Evolutionary conservation across 2,888 invertebrate genomes (phyloP), one percentile per base, ranked within the genome.

Genomic region (Tinea trinotella): DNA sequence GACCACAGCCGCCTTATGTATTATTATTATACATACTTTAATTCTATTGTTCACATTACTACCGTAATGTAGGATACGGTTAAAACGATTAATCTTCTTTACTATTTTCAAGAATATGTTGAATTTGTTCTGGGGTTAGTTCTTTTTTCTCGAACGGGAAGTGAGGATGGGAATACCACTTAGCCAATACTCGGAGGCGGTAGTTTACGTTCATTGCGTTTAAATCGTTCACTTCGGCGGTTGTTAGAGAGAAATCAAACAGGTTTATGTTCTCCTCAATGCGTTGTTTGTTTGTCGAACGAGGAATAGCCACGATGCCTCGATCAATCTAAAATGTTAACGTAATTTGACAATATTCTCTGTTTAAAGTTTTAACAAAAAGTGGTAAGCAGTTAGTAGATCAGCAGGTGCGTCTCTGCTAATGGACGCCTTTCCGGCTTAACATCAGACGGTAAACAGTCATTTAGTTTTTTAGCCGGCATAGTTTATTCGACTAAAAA

Each of bases 281-380:
- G 48, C 89, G 83, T 4, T 74, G 71, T 58, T 80, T 77, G 58
- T 89, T 90, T 1, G 85, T 84, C 0, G 90, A 90, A 58, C 90
- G 87, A 1, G 90, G 89, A 57, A 90, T 88, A 3, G 89, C 87
- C 22, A 89, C 75, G n/a, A 87, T 68, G 0, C 88, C 81, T 10
- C 87, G 72, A 56, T 90, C 87, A 57, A 90, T 59, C 88, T 89
- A 63, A 3, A 35, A 74, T 74, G 19, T 61, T 59, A 57, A 56
- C n/a, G 13, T 4, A 40, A 15, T 15, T 40, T 40, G 13, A 40
- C 9, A 40, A 12, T 6, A 40, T 40, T 40, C 2, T 6, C 13
- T 4, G 7, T 30, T 30, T 22, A 22, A 22, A n/a, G n/a, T 22
- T 22, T 22, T 22, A 22, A 5, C 7, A n/a, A n/a, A n/a, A n/a